phyloP scores from a whole-genome alignment of 2,888 invertebrate species.

The Platypus cylindrus region DNA sequence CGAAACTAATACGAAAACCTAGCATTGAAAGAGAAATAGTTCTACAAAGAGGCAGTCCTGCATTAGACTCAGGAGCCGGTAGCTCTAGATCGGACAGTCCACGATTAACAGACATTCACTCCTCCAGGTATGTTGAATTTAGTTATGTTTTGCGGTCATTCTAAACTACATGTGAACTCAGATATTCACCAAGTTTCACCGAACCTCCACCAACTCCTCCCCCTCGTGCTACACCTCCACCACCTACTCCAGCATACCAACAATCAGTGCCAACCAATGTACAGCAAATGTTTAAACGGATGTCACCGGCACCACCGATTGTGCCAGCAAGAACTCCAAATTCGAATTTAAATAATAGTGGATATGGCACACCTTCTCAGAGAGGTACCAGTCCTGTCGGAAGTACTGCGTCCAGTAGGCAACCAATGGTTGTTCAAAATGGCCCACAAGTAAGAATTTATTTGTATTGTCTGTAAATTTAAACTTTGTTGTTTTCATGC shows the following conservation, averaged over 20 bases:
- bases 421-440: slow-evolving; percentile 64
- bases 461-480: background rate
- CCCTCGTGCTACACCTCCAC: slow-evolving; percentile 49
- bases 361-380: slow-evolving; percentile 21
- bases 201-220: slow-evolving; percentile 43
- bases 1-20: slow-evolving; percentile 74
- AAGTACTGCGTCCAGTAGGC: slow-evolving; percentile 37
- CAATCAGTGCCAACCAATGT: slow-evolving; percentile 45
- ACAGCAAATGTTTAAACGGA: slow-evolving; percentile 61
- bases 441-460: slow-evolving; percentile 20
- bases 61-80: slow-evolving; percentile 76
- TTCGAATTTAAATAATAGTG: slow-evolving; percentile 42
- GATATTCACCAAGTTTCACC: slow-evolving; percentile 57
- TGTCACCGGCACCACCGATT: slow-evolving; percentile 57
- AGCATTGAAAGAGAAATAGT: slow-evolving; percentile 75
- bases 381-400: slow-evolving; percentile 54
- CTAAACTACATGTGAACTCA: background rate
- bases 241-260: slow-evolving; percentile 50
- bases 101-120: slow-evolving; percentile 46
- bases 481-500: background rate
- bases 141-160: background rate
- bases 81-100: slow-evolving; percentile 85
- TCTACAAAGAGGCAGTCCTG: slow-evolving; percentile 70
- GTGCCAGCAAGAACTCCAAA: slow-evolving; percentile 56
- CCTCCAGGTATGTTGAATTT: slow-evolving; percentile 31